These are phyloP conservation scores for Heteromyza rotundicornis DNA, from an alignment of 2,888 invertebrate genomes.

Conservation along the genomic window DNA sequence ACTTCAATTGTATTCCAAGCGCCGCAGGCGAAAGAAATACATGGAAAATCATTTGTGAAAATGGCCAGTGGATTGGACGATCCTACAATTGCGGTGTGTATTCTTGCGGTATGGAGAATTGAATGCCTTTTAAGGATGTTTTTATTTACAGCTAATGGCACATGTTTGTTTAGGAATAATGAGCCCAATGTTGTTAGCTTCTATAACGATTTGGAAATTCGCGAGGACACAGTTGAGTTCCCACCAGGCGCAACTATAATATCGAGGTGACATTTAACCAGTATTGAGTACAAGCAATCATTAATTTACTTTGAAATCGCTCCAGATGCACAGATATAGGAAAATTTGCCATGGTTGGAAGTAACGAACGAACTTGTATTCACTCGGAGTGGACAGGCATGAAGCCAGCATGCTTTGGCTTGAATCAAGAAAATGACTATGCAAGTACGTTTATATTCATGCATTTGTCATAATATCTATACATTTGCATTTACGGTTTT, in stretches of 20 bases:
- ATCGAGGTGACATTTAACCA: conserved; percentile 63
- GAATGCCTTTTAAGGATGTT: background rate
- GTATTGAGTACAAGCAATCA: too few species aligned
- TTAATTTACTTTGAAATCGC: conserved; percentile 5
- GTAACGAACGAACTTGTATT: conserved; percentile 73
- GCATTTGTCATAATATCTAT: background rate
- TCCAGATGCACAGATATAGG: conserved; percentile 81
- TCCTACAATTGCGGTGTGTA: conserved; percentile 77
- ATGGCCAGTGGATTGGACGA: conserved; percentile 84
- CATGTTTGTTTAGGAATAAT: conserved; percentile 78
- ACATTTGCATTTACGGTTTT: background rate
- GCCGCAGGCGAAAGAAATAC: conserved; percentile 82
- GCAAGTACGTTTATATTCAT: conserved; percentile 72
- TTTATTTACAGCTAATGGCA: conserved; percentile 67
- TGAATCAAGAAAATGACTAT: conserved; percentile 87
- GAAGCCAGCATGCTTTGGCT: conserved; percentile 78
- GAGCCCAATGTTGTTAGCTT: conserved; percentile 83
- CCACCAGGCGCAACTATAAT: conserved; percentile 75
- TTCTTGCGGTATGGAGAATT: conserved; percentile 8
- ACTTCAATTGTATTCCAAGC: conserved; percentile 82
- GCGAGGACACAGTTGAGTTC: conserved; percentile 78
- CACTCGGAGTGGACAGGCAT: conserved; percentile 83
- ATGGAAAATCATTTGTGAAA: conserved; percentile 85
- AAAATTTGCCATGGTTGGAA: conserved; percentile 83
- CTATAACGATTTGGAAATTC: conserved; percentile 78